Base-by-base conservation (phyloP, 2,888 invertebrate species). In the Fragum whitleyi region DNA sequence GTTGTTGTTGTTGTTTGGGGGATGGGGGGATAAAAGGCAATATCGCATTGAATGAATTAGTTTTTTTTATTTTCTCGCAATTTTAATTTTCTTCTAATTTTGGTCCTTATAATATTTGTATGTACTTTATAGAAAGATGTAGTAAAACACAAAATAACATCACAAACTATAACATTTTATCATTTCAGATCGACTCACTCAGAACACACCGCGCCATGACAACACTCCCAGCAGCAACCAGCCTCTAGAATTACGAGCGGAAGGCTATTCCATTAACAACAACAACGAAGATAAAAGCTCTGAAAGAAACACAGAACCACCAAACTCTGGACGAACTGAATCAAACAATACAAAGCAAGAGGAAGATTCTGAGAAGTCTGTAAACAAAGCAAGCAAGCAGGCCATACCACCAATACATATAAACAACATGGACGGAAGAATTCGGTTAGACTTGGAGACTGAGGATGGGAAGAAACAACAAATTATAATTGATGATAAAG, bases 391-490 rank as follows among this genome's bases (percentile, higher is more conserved):
- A 42, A 59, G 2, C 39, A 72, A 72, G n/a, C 47, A 26, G 61
- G 65, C 55, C 32, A 28, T 28, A 9, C 29, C 42, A 53, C 36
- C 42, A 11, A 21, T 65, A 65, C 28, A 29, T 19, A 23, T 14
- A 16, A 67, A 55, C n/a, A 68, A 59, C 53, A 68, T 71, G 74
- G 79, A 79, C 28, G 74, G 74, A 16, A 53, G 71, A 67, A 85
- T 85, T 72, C 47, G 85, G 21, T 75, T 85, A n/a, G 85, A 85
- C 42, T 68, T 85, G 36, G 85, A 85, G 32, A 85, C 79, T 3
- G 85, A 77, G 29, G 85, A 85, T 47, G 85, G 85, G 14, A 85
- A 82, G 65, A 85, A 82, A 59, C 85, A 85, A 59, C 81, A 85
- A 77, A 85, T 85, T 53, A 77, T 81, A 32, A 53, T 85, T 0